A percentile compares a stretch with the other conserved stretches of the same genome.
These are phyloP conservation scores for Apeltes quadracus DNA, from an alignment of 2,113 vertebrate species.

Conservation along the genomic window DNA sequence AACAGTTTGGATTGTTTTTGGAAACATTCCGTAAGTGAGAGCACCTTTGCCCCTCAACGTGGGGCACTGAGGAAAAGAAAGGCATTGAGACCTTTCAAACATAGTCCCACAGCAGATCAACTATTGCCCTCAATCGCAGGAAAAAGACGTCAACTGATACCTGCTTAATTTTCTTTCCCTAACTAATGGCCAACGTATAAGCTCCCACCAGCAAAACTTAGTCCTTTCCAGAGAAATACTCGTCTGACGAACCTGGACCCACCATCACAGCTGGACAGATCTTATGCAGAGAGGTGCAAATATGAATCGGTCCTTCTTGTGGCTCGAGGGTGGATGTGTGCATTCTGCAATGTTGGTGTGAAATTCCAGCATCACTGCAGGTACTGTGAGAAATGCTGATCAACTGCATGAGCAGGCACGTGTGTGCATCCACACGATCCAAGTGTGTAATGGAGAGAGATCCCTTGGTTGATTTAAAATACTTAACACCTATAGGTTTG, in stretches of 20 bases:
- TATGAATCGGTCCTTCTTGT: constrained; percentile 70
- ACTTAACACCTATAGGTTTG: constrained; percentile 5
- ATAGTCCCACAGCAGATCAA: background rate
- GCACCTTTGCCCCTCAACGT: background rate
- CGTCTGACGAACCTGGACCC: constrained; percentile 7
- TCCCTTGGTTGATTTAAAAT: constrained; percentile 8
- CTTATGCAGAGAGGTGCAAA: constrained; percentile 44
- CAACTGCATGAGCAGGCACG: constrained; percentile 19
- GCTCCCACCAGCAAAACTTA: background rate
- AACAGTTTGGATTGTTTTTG: constrained; percentile 8
- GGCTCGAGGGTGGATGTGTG: constrained; percentile 62
- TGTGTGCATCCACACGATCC: background rate
- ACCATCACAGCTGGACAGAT: constrained; percentile 20
- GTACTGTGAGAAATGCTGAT: constrained; percentile 33
- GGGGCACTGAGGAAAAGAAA: background rate
- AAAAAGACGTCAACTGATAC: background rate
- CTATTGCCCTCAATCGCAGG: background rate
- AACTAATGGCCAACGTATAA: background rate
- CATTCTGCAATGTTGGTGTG: constrained; percentile 66
- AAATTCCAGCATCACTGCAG: constrained; percentile 60
- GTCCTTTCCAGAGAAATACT: constrained; percentile 5
- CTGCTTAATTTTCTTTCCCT: background rate
- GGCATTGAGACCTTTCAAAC: background rate
- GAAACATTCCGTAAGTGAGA: background rate
- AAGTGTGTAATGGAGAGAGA: constrained; percentile 18